Evolutionary conservation across 1,140 invertebrate species (phyloP).

Genomic region (Neodiprion virginianus): DNA sequence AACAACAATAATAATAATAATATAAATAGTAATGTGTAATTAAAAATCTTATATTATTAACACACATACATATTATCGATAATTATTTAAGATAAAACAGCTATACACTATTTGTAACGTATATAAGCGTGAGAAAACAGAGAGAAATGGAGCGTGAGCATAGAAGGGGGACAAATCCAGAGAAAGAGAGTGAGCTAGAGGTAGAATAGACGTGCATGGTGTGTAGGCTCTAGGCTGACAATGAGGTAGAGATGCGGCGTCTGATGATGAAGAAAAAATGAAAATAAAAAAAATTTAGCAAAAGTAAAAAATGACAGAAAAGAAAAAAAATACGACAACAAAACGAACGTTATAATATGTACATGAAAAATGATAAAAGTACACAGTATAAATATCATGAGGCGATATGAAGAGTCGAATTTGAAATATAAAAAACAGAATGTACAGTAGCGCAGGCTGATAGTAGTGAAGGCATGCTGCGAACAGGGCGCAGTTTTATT

Average conservation of each 20-base stretch:
- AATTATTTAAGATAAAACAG: constrained; percentile 50
- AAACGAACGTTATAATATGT: background rate
- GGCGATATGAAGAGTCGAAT: constrained; percentile 24
- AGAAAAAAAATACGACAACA: background rate
- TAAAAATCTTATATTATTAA: background rate
- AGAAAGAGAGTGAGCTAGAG: constrained; percentile 25
- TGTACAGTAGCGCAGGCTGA: constrained; percentile 48
- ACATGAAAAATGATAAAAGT: background rate
- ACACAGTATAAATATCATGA: background rate
- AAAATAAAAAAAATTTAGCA: constrained; percentile 15
- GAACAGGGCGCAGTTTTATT: background rate
- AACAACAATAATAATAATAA: background rate
- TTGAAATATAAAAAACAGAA: constrained; percentile 41
- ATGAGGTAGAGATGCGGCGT: too few relatives aligned
- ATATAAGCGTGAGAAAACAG: constrained; percentile 24
- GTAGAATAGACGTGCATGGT: too few relatives aligned
- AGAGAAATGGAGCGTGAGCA: background rate
- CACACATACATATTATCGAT: constrained; percentile 46
- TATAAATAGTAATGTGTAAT: background rate
- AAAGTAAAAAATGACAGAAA: constrained; percentile 27
- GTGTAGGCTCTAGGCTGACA: too few relatives aligned
- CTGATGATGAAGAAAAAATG: constrained; percentile 5
- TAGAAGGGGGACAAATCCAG: background rate
- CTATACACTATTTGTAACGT: constrained; percentile 55
- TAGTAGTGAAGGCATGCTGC: constrained; percentile 49